phyloP scores from a whole-genome alignment of 2,113 vertebrate species.

The Henicopernis longicauda region DNA sequence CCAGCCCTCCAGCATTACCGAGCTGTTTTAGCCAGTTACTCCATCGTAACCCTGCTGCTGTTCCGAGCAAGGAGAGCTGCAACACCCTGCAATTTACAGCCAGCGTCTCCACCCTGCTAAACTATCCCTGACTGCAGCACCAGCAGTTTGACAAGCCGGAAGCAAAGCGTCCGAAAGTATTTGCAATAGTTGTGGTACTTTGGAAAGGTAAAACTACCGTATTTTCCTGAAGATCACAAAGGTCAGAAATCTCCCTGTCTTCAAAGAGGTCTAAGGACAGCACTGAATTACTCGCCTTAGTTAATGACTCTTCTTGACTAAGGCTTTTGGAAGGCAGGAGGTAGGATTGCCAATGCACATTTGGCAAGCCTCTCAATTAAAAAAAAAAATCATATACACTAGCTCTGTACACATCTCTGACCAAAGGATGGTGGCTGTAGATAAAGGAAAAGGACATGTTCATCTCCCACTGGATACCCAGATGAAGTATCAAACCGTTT shows the following conservation, averaged over 20 bases:
- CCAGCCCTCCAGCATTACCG: neutral
- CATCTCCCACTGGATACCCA: neutral
- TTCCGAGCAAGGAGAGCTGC: neutral
- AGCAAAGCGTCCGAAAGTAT: neutral
- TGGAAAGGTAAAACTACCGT: neutral
- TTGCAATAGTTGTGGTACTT: neutral
- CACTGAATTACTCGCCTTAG: too few relatives aligned
- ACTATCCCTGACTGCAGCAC: neutral
- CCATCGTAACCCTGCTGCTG: too few relatives aligned
- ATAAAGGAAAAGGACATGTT: neutral
- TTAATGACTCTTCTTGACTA: too few relatives aligned
- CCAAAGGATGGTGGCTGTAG: neutral
- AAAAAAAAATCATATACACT: too few relatives aligned
- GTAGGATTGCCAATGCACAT: fast-evolving
- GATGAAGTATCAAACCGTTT: too few relatives aligned
- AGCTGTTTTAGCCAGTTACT: neutral
- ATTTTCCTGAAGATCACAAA: too few relatives aligned
- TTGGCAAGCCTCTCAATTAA: neutral
- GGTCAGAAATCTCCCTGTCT: neutral
- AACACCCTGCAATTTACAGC: neutral
- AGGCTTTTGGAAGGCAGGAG: neutral
- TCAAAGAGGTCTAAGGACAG: neutral
- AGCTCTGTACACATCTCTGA: neutral
- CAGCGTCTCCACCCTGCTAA: neutral
- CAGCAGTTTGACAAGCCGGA: too few relatives aligned